These are phyloP conservation scores for Folsomia manolachei DNA, from an alignment of 2,888 invertebrate species.

Conservation along the genomic window DNA sequence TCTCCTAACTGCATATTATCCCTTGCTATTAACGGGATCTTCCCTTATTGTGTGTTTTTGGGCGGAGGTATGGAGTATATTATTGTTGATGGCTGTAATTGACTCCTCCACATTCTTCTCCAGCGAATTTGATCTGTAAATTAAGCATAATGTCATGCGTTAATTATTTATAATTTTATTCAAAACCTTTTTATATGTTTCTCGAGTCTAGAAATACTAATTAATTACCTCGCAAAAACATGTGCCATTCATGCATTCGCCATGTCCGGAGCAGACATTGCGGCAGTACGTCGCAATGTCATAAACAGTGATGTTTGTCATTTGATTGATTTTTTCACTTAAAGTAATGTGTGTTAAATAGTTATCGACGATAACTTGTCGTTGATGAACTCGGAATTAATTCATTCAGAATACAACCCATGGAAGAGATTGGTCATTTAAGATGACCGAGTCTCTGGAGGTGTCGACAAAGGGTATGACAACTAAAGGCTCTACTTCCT, in stretches of 20 bases:
- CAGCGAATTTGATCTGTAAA: conserved; percentile 68
- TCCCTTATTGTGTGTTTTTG: conserved; percentile 89
- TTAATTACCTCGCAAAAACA: conserved; percentile 83
- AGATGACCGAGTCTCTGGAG: not conserved
- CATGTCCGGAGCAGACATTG: conserved; percentile 85
- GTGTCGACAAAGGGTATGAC: no score
- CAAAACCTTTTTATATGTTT: not conserved
- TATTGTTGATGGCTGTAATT: conserved; percentile 81
- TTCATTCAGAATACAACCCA: conserved; percentile 49
- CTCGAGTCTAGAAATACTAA: no score
- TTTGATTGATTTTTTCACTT: no score
- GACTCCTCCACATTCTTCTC: conserved; percentile 76
- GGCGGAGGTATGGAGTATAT: conserved; percentile 91
- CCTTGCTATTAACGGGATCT: conserved; percentile 80
- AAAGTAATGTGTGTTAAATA: no score
- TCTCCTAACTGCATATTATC: conserved; percentile 86
- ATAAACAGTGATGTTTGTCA: no score
- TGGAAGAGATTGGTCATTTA: conserved; percentile 49
- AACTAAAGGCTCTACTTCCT: no score
- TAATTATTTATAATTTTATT: not conserved
- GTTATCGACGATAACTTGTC: no score
- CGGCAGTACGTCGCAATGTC: no score
- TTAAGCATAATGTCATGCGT: not conserved
- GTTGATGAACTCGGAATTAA: conserved; percentile 52
- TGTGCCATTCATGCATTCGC: conserved; percentile 87